Base-by-base conservation (phyloP, 2,113 vertebrate genomes). In the Canis aureus region DNA sequence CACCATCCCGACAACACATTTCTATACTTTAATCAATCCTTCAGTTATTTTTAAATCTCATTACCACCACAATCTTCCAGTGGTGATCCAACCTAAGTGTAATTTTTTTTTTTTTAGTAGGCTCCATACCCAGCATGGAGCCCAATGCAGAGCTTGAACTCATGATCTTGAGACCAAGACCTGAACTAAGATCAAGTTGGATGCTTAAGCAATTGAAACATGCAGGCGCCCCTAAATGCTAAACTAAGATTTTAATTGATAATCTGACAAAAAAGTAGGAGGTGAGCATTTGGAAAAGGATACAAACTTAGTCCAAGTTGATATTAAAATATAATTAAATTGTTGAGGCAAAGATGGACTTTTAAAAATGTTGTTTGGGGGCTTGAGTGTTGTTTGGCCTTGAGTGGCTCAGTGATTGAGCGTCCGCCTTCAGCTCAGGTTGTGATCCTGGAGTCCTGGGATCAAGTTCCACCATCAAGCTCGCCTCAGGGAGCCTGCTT, bases 301-400 rank as follows among this genome's bases (percentile, higher is more conserved):
- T 29, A 71, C 4, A 73, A 49, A 93, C 29, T 79, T 88, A 23
- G 82, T 29, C n/a, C 91, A 64, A 55, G 62, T 0, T 89, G 71
- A 53, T 29, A 95, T n/a, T 95, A 79, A 92, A 84, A 80, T 81
- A 76, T 60, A 91, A 43, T 15, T 51, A 78, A 23, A 60, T 78
- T 32, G 19, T 0, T 17, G n/a, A 80, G 16, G 22, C 43, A 86
- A 62, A 90, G 22, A 49, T 35, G n/a, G 35, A 85, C 71, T 60
- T 79, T 79, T 49, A 76, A 51, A 87, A 74, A 89, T 62, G 69
- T 43, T 43, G 43, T 43, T 43, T 43, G 43, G 43, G 43, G 43
- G 43, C 43, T 43, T 43, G 43, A 43, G 43, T 43, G 43, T 43
- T 43, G 43, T 43, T 43, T 43, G 43, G 43, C 43, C 43, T 43